Evolutionary conservation across 1,140 invertebrate species (phyloP), one percentile per base, ranked within the genome.

Genomic region (Maniola jurtina): DNA sequence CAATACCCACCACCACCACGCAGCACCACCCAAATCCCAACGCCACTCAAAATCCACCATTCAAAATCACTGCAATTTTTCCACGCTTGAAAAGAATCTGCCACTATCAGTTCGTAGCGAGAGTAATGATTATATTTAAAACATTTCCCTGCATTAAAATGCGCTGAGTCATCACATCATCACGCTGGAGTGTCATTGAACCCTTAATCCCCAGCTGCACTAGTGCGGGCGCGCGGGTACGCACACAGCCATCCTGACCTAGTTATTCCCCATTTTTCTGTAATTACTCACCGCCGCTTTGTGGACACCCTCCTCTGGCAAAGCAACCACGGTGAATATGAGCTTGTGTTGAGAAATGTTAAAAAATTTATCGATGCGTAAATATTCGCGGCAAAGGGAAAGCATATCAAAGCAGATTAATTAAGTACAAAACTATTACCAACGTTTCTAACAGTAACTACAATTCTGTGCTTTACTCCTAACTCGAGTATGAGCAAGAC

Each of bases 191-290:
- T 63, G 66, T 72, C 73, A 75, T 74, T 76, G 70, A 71, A 76
- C 72, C 70, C 69, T 68, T 71, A 75, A 77, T 71, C 69, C 71
- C 64, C 15, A 40, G 56, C 61, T 59, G 54, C 38, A 66, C 64
- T 71, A 66, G 69, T 66, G 59, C 33, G 52, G 54, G 52, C 68
- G 65, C 63, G 52, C 63, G 61, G 50, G 38, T 62, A 77, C 75
- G 72, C 83, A 84, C 83, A 85, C 84, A 75, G 48, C 33, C 73
- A 68, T 80, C 76, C 60, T 87, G 84, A 87, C 84, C 84, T 66
- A 87, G 77, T 77, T 87, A 85, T 81, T 72, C 84, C 84, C 83
- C 78, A 84, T 87, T 85, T 87, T 87, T 85, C 84, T 84, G 81
- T 85, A 87, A 87, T 85, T 87, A 87, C 83, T 85, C 81, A 75